phyloP scores from a whole-genome alignment of 2,113 vertebrate species.

The Rhea americana region DNA sequence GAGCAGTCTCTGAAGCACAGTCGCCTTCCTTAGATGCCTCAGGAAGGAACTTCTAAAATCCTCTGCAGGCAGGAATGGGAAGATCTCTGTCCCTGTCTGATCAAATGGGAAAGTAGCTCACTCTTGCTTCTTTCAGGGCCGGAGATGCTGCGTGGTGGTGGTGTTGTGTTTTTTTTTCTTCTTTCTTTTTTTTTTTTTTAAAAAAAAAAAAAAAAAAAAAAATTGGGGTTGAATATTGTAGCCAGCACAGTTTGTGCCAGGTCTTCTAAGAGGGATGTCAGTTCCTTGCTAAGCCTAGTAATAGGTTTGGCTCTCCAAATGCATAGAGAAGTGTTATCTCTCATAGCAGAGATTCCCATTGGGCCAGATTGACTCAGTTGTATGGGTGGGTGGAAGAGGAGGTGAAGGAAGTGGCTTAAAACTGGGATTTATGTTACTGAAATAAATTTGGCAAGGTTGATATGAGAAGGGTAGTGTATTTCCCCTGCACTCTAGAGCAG shows the following conservation, averaged over 20 bases:
- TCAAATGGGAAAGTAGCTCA: neutral
- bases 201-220: too few relatives aligned
- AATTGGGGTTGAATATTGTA: neutral
- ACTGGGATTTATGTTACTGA: conserved; percentile 45
- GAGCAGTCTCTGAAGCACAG: neutral
- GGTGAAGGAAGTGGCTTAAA: conserved; percentile 60
- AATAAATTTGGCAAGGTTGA: conserved; percentile 20
- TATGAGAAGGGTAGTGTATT: neutral
- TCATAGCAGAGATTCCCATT: conserved; percentile 34
- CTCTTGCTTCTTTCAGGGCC: neutral
- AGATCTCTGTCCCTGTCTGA: neutral
- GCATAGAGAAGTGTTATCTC: conserved; percentile 50
- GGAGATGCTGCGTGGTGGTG: neutral
- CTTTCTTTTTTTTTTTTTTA: too few relatives aligned
- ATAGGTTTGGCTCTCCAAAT: conserved; percentile 29
- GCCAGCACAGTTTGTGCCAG: conserved; percentile 2
- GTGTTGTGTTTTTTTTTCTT: too few relatives aligned
- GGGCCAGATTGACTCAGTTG: conserved; percentile 42
- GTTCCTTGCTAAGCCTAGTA: conserved; percentile 16
- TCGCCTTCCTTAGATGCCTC: neutral
- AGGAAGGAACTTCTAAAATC: neutral
- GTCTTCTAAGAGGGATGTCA: conserved; percentile 24
- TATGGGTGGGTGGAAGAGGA: conserved; percentile 50
- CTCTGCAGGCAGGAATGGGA: neutral
- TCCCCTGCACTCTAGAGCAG: conserved; percentile 15